Conservation (phyloP, 2,113 vertebrate species). For the Nettapus auritus region DNA sequence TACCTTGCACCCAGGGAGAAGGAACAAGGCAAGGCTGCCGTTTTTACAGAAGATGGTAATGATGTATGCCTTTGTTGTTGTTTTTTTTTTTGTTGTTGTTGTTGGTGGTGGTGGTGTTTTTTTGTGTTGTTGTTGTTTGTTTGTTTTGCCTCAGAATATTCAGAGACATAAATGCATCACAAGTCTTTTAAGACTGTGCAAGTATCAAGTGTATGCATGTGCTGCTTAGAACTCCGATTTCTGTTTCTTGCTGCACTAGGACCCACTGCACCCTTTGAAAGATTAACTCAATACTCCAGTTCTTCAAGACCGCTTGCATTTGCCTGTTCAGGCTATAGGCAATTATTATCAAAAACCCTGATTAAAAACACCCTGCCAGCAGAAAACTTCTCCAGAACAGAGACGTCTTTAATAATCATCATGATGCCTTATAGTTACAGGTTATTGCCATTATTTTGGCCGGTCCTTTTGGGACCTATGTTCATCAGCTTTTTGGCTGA, state of each 20-base stretch:
- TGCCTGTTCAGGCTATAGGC: neutral
- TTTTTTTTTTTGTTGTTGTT: too few relatives aligned
- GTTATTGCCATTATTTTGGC: neutral
- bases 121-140: neutral
- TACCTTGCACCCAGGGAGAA: neutral
- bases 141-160: neutral
- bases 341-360: neutral
- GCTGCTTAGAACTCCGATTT: neutral
- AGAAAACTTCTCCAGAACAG: neutral
- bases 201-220: neutral
- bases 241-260: neutral
- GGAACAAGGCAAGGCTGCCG: neutral
- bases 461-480: neutral
- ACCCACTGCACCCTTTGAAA: neutral
- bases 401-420: neutral
- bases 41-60: neutral
- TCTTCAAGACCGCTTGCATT: neutral
- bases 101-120: neutral
- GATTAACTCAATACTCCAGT: rapidly evolving
- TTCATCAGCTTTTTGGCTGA: neutral
- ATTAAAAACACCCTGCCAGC: neutral
- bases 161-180: neutral
- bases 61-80: neutral
- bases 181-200: neutral
- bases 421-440: neutral